A percentile compares a stretch with the other conserved stretches of the same genome.
Conservation (phyloP, 2,888 invertebrate genomes). For the Tetrapedia diversipes region DNA sequence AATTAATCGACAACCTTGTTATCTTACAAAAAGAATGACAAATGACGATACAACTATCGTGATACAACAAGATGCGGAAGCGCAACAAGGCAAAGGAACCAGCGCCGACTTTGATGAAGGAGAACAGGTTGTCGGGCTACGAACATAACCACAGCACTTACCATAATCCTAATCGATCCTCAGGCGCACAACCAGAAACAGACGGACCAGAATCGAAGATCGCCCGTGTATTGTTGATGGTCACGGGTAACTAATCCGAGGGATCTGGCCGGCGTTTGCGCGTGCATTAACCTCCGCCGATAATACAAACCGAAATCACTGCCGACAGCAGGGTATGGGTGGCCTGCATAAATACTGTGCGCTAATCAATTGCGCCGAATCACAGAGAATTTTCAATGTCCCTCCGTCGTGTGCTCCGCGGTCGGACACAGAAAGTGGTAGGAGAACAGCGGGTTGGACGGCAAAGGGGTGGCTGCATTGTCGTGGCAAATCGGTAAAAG, state of each 20-base stretch:
- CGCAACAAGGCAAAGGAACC: too few species aligned
- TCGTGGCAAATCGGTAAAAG: constrained; percentile 67
- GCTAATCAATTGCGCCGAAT: constrained; percentile 77
- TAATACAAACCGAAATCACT: constrained; percentile 72
- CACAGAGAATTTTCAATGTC: constrained; percentile 76
- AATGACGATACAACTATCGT: too few species aligned
- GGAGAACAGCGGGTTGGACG: not conserved
- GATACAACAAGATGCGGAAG: too few species aligned
- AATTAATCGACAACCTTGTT: too few species aligned
- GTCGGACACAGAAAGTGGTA: constrained; percentile 21
- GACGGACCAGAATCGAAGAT: constrained; percentile 14
- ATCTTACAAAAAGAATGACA: too few species aligned
- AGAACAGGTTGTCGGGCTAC: too few species aligned
- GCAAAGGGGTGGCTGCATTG: constrained; percentile 52
- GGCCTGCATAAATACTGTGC: constrained; percentile 75
- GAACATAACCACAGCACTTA: too few species aligned
- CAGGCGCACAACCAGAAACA: not conserved
- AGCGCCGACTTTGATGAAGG: too few species aligned
- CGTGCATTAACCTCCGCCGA: constrained; percentile 48
- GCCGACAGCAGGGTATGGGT: constrained; percentile 72
- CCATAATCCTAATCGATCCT: constrained; percentile 9
- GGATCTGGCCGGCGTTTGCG: constrained; percentile 52
- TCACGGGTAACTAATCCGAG: constrained; percentile 65
- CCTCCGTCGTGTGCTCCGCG: constrained; percentile 9
- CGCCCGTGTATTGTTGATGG: constrained; percentile 64